Evolutionary conservation across 2,113 vertebrate species (phyloP), one percentile per base, ranked within the genome.

Genomic region (Asarcornis scutulata): DNA sequence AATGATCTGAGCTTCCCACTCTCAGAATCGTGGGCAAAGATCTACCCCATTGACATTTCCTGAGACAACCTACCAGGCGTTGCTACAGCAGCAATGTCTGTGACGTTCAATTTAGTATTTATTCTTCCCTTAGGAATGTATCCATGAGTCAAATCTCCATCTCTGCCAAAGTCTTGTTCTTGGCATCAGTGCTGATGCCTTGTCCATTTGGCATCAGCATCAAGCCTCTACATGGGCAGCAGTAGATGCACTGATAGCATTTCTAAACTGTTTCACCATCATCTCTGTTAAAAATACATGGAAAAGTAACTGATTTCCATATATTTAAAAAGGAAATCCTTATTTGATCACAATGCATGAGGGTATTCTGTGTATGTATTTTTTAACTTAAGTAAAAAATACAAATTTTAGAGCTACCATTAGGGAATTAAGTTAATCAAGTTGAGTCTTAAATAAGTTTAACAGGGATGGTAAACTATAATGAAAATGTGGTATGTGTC

Each of bases 401-500:
- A 26, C n/a, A 71, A 44, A 38, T 34, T 40, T 66, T 59, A 34
- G 27, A 78, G 74, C 73, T 55, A 86, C 23, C 73, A 79, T 56
- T 75, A 63, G 16, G 69, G 59, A 88, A 93, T 81, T 91, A 48
- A 95, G 25, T 75, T 95, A 62, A 89, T 72, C 56, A 68, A 84
- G 48, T 60, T 76, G 67, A 83, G 36, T 58, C 62, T 96, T 95
- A 95, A 91, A 83, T 93, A 92, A 89, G 93, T 91, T 78, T 84
- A 94, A 69, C 75, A 78, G 31, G 86, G 34, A 64, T 15, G 6
- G 25, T 90, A 93, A 91, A 86, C 48, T 62, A 15, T 40, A 84
- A 83, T 9, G 6, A 78, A 91, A 91, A 48, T 83, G 87, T 88
- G 40, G 69, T 13, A 6, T 31, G 9, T 67, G 31, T 83, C 87